These are phyloP conservation scores for Sclerurus mexicanus DNA, from an alignment of 2,113 vertebrate species.

Conservation along the genomic window DNA sequence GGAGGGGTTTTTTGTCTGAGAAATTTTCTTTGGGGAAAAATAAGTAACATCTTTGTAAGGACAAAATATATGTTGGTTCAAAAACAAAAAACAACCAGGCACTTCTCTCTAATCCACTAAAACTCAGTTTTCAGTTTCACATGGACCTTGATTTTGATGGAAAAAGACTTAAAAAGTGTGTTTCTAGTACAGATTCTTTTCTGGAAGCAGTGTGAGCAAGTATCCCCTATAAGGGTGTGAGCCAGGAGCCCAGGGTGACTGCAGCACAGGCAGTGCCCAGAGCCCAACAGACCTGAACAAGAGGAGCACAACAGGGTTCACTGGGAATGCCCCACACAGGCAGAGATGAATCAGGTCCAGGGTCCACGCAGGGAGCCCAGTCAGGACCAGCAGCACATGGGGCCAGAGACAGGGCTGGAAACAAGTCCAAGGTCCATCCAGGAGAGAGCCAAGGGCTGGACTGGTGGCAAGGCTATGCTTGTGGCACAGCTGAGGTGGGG, in stretches of 20 bases:
- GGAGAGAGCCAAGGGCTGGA: not conserved
- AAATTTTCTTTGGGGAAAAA: not conserved
- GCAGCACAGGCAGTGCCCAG: not conserved
- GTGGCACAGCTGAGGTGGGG: not conserved
- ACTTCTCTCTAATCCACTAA: not conserved
- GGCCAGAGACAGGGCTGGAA: not conserved
- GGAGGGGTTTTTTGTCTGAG: not conserved
- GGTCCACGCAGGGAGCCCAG: not conserved
- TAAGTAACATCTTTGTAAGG: not conserved
- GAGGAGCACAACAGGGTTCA: not conserved
- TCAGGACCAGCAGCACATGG: not conserved
- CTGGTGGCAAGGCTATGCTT: not conserved
- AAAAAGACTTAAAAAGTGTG: not conserved
- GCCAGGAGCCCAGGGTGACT: not conserved
- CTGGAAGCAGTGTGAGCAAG: not conserved
- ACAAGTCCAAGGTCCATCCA: not conserved
- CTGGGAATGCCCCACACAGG: fast-evolving
- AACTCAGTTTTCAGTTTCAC: not conserved
- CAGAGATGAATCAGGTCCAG: not conserved
- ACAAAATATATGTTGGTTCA: not conserved
- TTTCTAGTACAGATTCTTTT: not conserved
- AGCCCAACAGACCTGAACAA: not conserved
- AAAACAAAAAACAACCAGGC: no score
- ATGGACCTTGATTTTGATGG: not conserved
- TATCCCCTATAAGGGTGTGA: fast-evolving